Evolutionary conservation across 2,888 invertebrate genomes (phyloP).

Genomic region (Zaprionus bogoriensis): DNA sequence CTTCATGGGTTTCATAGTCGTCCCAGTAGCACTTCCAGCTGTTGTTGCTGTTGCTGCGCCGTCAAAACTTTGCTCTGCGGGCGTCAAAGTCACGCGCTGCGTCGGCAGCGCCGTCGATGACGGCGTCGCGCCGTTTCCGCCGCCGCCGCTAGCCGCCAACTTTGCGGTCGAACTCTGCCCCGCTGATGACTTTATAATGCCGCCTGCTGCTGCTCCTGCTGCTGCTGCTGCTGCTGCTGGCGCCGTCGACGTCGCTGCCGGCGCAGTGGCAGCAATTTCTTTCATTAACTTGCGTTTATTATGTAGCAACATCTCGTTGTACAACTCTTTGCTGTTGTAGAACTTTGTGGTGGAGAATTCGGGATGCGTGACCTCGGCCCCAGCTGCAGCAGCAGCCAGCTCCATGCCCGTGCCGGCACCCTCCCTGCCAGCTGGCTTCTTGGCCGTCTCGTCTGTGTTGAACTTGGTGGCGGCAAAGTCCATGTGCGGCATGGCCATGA

Average conservation of each 20-base stretch:
- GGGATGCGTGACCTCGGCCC: slow-evolving; percentile 70
- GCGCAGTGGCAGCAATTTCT: slow-evolving; percentile 34
- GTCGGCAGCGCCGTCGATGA: slow-evolving; percentile 14
- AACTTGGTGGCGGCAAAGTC: slow-evolving; percentile 83
- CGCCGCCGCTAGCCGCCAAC: slow-evolving; percentile 25
- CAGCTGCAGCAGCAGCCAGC: neutral
- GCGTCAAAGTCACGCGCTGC: slow-evolving; percentile 66
- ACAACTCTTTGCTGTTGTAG: slow-evolving; percentile 82
- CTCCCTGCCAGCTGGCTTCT: neutral
- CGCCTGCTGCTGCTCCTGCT: slow-evolving; percentile 1
- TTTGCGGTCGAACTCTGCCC: slow-evolving; percentile 49
- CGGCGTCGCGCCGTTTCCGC: no score
- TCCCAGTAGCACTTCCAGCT: slow-evolving; percentile 24
- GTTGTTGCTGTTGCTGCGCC: slow-evolving; percentile 14
- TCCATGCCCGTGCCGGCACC: neutral
- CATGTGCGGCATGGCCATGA: slow-evolving; percentile 73
- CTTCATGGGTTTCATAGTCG: slow-evolving; percentile 60
- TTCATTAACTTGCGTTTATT: slow-evolving; percentile 74
- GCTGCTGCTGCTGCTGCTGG: slow-evolving; percentile 8
- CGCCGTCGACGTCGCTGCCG: neutral
- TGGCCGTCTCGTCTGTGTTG: slow-evolving; percentile 69
- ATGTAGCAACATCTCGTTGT: slow-evolving; percentile 81
- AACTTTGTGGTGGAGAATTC: slow-evolving; percentile 83
- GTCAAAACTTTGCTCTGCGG: slow-evolving; percentile 51
- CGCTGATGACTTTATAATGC: slow-evolving; percentile 65